A percentile compares a stretch with the other conserved stretches of the same genome.
Evolutionary conservation across 2,888 invertebrate species (phyloP).

Genomic region (Caenorhabditis imperialis): DNA sequence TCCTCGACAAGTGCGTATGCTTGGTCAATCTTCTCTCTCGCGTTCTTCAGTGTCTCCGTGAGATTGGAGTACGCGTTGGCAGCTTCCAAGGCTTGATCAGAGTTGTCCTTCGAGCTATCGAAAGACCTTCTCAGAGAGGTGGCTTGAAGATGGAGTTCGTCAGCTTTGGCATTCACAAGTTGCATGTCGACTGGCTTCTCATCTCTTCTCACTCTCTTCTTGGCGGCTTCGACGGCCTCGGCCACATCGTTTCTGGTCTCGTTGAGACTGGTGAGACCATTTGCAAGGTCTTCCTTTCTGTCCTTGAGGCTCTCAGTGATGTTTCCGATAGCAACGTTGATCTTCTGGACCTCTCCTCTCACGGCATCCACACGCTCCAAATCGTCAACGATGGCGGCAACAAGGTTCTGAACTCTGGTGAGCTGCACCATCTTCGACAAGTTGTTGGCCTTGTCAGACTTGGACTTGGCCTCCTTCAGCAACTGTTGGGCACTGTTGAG

Average conservation of each 20-base stretch:
- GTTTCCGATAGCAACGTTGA: conserved; percentile 47
- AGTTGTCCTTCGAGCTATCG: conserved; percentile 39
- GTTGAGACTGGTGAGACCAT: conserved; percentile 40
- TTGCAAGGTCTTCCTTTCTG: conserved; percentile 45
- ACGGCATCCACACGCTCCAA: conserved; percentile 44
- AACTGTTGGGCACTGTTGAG: conserved; percentile 58
- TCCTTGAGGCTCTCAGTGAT: conserved; percentile 56
- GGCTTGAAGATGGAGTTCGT: conserved; percentile 54
- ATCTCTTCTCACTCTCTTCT: conserved; percentile 51
- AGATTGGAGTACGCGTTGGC: conserved; percentile 70
- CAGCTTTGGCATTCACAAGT: conserved; percentile 41
- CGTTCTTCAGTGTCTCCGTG: conserved; percentile 60
- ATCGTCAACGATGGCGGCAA: conserved; percentile 55
- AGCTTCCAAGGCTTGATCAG: conserved; percentile 65
- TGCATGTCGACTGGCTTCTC: conserved; percentile 38
- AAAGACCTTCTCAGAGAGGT: conserved; percentile 23
- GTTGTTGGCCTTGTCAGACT: conserved; percentile 49
- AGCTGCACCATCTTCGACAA: conserved; percentile 44
- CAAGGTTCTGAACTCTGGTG: conserved; percentile 52
- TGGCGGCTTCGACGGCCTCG: conserved; percentile 44
- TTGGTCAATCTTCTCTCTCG: conserved; percentile 58
- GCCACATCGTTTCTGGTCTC: conserved; percentile 55
- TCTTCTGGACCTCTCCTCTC: conserved; percentile 47
- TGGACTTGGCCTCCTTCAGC: conserved; percentile 57
- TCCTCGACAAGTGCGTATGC: conserved; percentile 49